Percentiles rank a stretch among this genome's conserved stretches.
phyloP scores from a whole-genome alignment of 2,888 invertebrate species.

The Trissonchulus sp. region DNA sequence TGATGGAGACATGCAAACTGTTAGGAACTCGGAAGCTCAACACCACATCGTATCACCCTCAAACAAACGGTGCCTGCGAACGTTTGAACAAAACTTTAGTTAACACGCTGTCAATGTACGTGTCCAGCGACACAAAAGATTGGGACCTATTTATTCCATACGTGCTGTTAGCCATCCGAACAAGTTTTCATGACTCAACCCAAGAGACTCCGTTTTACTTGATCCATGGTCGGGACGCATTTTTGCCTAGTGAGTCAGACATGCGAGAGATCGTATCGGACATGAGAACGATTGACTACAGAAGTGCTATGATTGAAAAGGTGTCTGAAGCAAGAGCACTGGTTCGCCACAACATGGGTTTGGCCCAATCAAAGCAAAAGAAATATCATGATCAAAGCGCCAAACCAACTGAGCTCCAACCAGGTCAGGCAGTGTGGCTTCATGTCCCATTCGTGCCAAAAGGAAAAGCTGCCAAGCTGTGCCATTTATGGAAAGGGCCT shows the following conservation, averaged over 20 bases:
- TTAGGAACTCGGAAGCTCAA: constrained; percentile 28
- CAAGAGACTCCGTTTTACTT: constrained; percentile 36
- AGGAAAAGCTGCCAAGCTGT: not conserved
- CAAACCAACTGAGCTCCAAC: not conserved
- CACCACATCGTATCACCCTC: constrained; percentile 34
- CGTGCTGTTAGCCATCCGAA: constrained; percentile 40
- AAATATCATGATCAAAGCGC: not conserved
- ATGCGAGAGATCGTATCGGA: no score
- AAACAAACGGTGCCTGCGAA: constrained; percentile 38
- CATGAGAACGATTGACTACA: no score
- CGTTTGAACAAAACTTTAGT: constrained; percentile 40
- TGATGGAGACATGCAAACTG: constrained; percentile 31
- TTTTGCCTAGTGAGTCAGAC: no score
- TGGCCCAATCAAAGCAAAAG: not conserved
- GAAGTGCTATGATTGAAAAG: no score
- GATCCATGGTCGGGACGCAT: constrained; percentile 33
- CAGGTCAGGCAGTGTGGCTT: not conserved
- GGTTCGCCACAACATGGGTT: not conserved
- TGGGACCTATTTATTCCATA: constrained; percentile 42
- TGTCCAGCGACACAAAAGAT: constrained; percentile 13
- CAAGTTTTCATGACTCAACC: constrained; percentile 35
- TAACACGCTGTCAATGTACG: not conserved
- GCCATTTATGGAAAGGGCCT: not conserved
- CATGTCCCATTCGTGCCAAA: not conserved
- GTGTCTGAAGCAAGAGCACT: not conserved